Conservation (phyloP, 2,888 invertebrate species). For the Thereva nobilitata region DNA sequence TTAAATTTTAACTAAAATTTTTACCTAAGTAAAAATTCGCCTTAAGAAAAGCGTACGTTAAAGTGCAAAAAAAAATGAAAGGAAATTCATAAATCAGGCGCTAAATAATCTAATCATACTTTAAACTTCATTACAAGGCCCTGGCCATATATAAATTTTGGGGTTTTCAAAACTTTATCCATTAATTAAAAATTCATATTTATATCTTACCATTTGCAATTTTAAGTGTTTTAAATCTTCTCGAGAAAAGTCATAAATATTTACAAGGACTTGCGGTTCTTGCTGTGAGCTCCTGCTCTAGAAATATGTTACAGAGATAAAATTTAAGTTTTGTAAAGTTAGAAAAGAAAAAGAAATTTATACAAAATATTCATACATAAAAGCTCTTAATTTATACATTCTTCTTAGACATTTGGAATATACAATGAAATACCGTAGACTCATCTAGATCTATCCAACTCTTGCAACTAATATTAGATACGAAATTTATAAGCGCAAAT, state of each 20-base stretch:
- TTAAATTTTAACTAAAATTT: too few species aligned
- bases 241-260: slow-evolving; percentile 40
- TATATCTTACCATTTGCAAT: slow-evolving; percentile 42
- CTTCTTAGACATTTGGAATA: too few species aligned
- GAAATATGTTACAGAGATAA: slow-evolving; percentile 22
- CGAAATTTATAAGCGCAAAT: too few species aligned
- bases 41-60: too few species aligned
- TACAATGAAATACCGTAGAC: too few species aligned
- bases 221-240: slow-evolving; percentile 42
- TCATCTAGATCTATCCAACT: too few species aligned
- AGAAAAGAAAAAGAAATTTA: too few species aligned
- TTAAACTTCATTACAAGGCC: slow-evolving; percentile 40
- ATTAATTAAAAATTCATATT: slow-evolving; percentile 43
- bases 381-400: too few species aligned
- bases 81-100: slow-evolving; percentile 37
- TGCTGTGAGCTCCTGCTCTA: not conserved
- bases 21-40: too few species aligned
- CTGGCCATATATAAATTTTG: slow-evolving; percentile 33
- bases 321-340: slow-evolving; percentile 26
- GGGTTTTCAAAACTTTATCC: slow-evolving; percentile 42
- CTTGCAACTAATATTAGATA: too few species aligned
- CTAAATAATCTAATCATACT: slow-evolving; percentile 42
- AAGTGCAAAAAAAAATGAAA: too few species aligned
- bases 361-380: too few species aligned
- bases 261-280: slow-evolving; percentile 22